Evolutionary conservation across 2,888 invertebrate genomes (phyloP), one percentile per base, ranked within the genome.

Genomic region (Ophion ellenae): DNA sequence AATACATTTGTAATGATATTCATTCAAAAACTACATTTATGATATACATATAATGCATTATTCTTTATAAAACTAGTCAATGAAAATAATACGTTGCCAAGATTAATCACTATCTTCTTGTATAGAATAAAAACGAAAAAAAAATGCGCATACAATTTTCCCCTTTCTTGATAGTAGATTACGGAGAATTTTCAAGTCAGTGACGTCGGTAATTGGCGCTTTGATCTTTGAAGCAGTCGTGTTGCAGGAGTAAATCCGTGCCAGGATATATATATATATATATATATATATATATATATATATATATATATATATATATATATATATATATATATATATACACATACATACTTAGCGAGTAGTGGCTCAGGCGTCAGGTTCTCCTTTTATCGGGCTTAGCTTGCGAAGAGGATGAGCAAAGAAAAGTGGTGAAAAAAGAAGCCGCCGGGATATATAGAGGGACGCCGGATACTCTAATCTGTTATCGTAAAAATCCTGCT

Each of bases 401-500:
- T 53, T 17, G 36, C 75, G 71, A 79, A 70, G 79, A 74, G 83
- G 69, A 85, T 73, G 74, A 76, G 70, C 70, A 57, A 79, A 73
- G 57, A 83, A 73, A 67, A 79, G 75, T 70, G 28, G 40, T 76
- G 73, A 75, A 71, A 81, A 63, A 80, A 84, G 77, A 85, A 75
- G 14, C n/a, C 57, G 47, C 57, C 71, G 73, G 61, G 73, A 80
- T 84, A 53, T 53, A 53, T 53, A 79, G 71, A 64, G 81, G 53
- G 79, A 76, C 81, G 81, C 57, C 77, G 89, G 89, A 91, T 91
- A 90, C 90, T 90, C 88, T 91, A 91, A 92, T 92, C 91, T 91
- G 92, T 91, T 91, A 92, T 92, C 91, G 89, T 90, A 90, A 91
- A 91, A 92, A 92, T 92, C 89, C 89, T 87, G 90, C 88, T 87